A percentile compares a stretch with the other conserved stretches of the same genome.
phyloP scores from a whole-genome alignment of 53 echinoderm and acorn worm genomes.

The Echinometra lucunter region DNA sequence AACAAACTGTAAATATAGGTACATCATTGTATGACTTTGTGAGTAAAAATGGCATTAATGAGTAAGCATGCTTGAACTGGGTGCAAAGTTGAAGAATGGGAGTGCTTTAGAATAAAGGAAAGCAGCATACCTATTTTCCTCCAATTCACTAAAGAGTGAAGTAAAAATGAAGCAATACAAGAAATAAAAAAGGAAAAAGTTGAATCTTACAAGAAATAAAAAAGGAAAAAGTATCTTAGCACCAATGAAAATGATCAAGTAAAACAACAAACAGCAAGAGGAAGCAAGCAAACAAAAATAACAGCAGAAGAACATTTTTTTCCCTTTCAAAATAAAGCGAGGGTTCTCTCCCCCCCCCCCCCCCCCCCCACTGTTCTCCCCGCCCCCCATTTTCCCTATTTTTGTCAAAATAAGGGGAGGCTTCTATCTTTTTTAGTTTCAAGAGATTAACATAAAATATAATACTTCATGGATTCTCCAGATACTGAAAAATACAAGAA shows the following conservation, averaged over 20 bases:
- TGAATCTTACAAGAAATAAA: neutral
- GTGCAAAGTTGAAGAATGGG: neutral
- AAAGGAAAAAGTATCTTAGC: neutral
- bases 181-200: neutral
- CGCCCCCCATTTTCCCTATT: too few species aligned
- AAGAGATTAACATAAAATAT: too few species aligned
- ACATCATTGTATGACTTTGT: too few species aligned
- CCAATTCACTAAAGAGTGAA: slow-evolving; percentile 42
- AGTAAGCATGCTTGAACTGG: neutral
- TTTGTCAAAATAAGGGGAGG: too few species aligned
- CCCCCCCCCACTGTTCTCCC: too few species aligned
- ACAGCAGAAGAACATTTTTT: neutral
- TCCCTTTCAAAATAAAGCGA: neutral
- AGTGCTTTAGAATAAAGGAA: neutral
- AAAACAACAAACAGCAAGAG: neutral
- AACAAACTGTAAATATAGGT: too few species aligned
- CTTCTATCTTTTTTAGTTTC: too few species aligned
- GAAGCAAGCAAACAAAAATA: slow-evolving; percentile 31
- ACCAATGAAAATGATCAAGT: neutral
- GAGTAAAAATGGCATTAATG: neutral
- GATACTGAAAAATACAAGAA: too few species aligned
- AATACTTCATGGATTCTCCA: too few species aligned
- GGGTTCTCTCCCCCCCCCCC: too few species aligned
- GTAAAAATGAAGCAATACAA: slow-evolving; percentile 19
- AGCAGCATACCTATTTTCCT: slow-evolving; percentile 11